Evolutionary conservation across 2,113 vertebrate genomes (phyloP).

Genomic region (Esox niger): DNA sequence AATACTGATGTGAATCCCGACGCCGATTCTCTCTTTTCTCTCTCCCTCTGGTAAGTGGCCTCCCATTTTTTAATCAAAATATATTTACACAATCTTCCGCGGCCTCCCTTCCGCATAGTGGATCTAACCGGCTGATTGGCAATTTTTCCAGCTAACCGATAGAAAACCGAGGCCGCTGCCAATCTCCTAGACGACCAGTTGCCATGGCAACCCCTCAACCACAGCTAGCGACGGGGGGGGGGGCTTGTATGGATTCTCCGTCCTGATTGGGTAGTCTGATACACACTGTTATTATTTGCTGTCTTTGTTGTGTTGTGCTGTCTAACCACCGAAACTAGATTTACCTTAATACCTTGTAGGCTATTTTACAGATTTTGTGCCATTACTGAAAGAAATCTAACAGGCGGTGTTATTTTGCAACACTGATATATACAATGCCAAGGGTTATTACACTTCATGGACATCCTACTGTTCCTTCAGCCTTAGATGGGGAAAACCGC

Average conservation of each 20-base stretch:
- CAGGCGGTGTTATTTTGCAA: no score
- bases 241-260: not conserved
- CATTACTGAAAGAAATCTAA: no score
- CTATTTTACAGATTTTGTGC: no score
- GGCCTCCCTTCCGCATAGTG: constrained; percentile 26
- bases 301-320: not conserved
- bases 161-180: constrained; percentile 57
- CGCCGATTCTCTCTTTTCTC: constrained; percentile 29
- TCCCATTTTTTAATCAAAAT: constrained; percentile 72
- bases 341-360: no score
- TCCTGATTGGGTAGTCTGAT: not conserved
- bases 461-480: no score
- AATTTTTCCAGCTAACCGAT: constrained; percentile 66
- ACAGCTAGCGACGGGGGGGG: constrained; percentile 25
- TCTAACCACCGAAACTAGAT: no score
- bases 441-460: no score
- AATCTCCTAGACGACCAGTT: constrained; percentile 59
- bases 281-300: not conserved
- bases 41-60: constrained; percentile 54
- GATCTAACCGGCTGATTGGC: constrained; percentile 72
- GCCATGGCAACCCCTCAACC: constrained; percentile 68
- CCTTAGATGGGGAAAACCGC: no score
- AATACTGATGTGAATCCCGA: constrained; percentile 15
- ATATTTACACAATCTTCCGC: constrained; percentile 68
- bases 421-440: no score